Conservation (phyloP, 2,888 invertebrate species). For the Theretra japonica region DNA sequence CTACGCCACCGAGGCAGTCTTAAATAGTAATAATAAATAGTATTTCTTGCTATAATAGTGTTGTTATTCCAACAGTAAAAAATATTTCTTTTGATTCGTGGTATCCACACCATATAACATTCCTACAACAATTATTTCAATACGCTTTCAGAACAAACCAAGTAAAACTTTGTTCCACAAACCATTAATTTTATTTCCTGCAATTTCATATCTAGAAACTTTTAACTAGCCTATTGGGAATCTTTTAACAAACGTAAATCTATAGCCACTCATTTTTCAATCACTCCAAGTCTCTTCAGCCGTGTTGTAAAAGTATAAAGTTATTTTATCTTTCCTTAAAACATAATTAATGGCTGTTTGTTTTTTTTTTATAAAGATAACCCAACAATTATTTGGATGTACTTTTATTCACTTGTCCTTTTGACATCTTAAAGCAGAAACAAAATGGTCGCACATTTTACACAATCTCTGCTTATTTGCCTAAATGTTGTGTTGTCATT, state of each 20-base stretch:
- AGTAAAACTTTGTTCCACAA: constrained; percentile 9
- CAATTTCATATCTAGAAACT: constrained; percentile 24
- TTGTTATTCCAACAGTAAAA: too few relatives aligned
- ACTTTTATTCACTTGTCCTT: neutral
- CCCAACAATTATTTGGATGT: neutral
- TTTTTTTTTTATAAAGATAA: neutral
- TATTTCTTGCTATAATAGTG: too few relatives aligned
- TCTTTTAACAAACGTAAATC: constrained; percentile 15
- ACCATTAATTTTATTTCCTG: constrained; percentile 18
- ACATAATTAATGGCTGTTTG: neutral
- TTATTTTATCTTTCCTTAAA: neutral
- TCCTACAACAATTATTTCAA: neutral
- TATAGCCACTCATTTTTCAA: neutral
- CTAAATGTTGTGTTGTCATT: constrained; percentile 45
- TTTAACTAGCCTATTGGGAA: constrained; percentile 25
- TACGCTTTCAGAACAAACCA: neutral
- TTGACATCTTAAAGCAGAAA: neutral
- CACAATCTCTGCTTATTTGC: constrained; percentile 2
- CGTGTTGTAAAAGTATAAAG: neutral
- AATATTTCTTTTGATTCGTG: neutral
- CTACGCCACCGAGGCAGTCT: too few relatives aligned
- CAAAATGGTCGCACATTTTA: constrained; percentile 1
- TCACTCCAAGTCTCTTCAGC: neutral
- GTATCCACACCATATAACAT: neutral
- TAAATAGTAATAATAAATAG: too few relatives aligned